Conservation (phyloP, 2,113 vertebrate species). For the Bubo scandiacus region DNA sequence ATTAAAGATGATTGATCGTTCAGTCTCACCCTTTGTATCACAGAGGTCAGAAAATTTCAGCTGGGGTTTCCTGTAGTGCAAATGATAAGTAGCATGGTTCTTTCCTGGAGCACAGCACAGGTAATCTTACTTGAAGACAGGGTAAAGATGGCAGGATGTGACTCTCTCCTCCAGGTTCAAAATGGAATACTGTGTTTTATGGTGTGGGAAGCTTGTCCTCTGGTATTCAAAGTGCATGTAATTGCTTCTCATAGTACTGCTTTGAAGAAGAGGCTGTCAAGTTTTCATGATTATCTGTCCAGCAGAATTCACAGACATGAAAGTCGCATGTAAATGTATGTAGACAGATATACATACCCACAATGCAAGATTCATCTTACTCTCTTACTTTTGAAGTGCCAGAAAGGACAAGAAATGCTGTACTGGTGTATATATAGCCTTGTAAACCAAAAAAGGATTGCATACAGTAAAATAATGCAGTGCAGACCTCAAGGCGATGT, state of each 20-base stretch:
- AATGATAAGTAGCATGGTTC: neutral
- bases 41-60: neutral
- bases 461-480: conserved; percentile 5
- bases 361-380: neutral
- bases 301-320: conserved; percentile 5
- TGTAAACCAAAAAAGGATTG: neutral
- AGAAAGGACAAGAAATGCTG: neutral
- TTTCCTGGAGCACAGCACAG: neutral
- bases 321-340: neutral
- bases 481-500: neutral
- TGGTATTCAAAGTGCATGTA: conserved; percentile 13
- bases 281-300: neutral
- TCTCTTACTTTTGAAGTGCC: neutral
- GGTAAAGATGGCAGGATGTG: neutral
- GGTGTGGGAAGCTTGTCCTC: conserved; percentile 4
- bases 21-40: neutral
- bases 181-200: neutral
- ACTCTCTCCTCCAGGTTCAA: neutral
- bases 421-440: neutral
- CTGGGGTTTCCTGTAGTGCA: neutral
- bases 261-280: conserved; percentile 29
- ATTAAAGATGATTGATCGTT: neutral
- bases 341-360: neutral
- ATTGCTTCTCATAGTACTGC: conserved; percentile 5
- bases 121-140: neutral